Evolutionary conservation across 2,797 vertebrate species (phyloP).

Genomic region (Gadopsis bispinosus): DNA sequence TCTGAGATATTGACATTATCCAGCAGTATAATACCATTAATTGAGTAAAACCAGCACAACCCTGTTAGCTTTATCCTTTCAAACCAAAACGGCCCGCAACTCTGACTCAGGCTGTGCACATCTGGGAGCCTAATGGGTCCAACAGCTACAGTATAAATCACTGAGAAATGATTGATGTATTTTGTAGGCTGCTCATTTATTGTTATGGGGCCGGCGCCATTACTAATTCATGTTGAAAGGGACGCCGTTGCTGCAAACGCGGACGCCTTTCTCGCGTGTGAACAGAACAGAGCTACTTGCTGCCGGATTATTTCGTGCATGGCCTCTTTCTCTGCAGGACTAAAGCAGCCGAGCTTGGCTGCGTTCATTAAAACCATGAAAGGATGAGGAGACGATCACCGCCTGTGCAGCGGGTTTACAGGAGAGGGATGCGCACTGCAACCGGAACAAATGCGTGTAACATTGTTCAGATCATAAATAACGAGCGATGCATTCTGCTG

Average conservation of each 20-base stretch:
- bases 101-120: background rate
- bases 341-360: slow-evolving; percentile 1
- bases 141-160: slow-evolving; percentile 19
- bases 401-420: background rate
- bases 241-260: slow-evolving; percentile 37
- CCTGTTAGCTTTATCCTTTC: background rate
- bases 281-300: background rate
- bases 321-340: background rate
- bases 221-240: slow-evolving; percentile 64
- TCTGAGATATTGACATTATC: background rate
- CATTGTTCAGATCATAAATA: slow-evolving; percentile 61
- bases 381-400: slow-evolving; percentile 39
- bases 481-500: slow-evolving; percentile 1
- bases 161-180: slow-evolving; percentile 29
- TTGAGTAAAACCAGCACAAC: background rate
- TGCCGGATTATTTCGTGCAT: background rate
- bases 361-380: slow-evolving; percentile 50
- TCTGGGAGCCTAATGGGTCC: background rate
- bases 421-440: slow-evolving; percentile 13
- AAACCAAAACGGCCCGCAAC: background rate
- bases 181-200: slow-evolving; percentile 22
- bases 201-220: slow-evolving; percentile 37
- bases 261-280: slow-evolving; percentile 26
- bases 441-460: slow-evolving; percentile 29
- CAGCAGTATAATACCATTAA: background rate